phyloP scores from a whole-genome alignment of 2,113 vertebrate genomes.

The Macroglossus sobrinus region DNA sequence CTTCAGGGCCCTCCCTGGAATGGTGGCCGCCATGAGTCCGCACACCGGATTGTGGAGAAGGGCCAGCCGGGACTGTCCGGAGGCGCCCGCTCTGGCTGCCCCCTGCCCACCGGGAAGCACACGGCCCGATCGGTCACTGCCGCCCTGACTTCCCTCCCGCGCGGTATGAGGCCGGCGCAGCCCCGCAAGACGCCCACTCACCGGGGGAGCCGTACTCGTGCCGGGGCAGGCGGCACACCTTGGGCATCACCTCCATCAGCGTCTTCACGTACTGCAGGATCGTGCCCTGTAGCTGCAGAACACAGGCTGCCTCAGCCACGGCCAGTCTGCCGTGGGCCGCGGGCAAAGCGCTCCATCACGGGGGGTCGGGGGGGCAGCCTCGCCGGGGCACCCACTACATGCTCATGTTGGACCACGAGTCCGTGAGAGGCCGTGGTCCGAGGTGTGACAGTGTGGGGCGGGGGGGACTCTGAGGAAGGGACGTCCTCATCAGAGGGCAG shows the following conservation, averaged over 20 bases:
- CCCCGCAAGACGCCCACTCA: conserved; percentile 60
- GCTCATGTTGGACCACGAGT: not conserved
- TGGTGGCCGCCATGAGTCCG: too few relatives aligned
- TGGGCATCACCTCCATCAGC: conserved; percentile 94
- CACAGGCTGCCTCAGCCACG: not conserved
- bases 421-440: rapidly evolving
- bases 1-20: not conserved
- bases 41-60: too few relatives aligned
- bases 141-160: not conserved
- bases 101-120: not conserved
- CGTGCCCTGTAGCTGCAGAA: conserved; percentile 88
- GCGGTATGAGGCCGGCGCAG: not conserved
- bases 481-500: rapidly evolving
- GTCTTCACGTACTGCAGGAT: conserved; percentile 93
- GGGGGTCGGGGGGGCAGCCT: too few relatives aligned
- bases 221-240: conserved; percentile 91
- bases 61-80: too few relatives aligned
- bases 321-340: not conserved
- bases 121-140: not conserved
- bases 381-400: too few relatives aligned
- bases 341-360: too few relatives aligned
- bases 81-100: not conserved
- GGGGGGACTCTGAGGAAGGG: not conserved
- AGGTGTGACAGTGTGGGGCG: rapidly evolving
- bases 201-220: conserved; percentile 93